Evolutionary conservation across 2,888 invertebrate species (phyloP).

Genomic region (Antheraea assamensis): DNA sequence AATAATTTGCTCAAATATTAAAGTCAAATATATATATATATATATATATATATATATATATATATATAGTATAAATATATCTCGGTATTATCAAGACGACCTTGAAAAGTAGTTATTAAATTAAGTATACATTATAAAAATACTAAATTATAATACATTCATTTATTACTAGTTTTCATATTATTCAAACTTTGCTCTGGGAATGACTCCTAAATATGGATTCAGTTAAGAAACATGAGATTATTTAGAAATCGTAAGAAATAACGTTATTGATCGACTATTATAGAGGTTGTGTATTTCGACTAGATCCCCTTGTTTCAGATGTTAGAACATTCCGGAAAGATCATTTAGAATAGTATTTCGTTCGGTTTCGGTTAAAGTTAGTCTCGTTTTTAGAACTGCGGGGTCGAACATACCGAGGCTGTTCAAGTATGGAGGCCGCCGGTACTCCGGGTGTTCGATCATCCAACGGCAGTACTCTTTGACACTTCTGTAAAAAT

Average conservation of each 20-base stretch:
- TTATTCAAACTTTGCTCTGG: too few species aligned
- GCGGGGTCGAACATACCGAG: conserved; percentile 78
- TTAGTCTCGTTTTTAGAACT: conserved; percentile 62
- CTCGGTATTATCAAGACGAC: not conserved
- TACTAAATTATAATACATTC: too few species aligned
- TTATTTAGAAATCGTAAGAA: too few species aligned
- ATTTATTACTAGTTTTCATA: too few species aligned
- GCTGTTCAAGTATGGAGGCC: conserved; percentile 78
- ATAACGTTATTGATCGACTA: too few species aligned
- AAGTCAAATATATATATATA: not conserved
- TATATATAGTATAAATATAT: not conserved
- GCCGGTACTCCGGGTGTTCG: conserved; percentile 76
- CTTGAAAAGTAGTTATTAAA: not conserved
- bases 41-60: not conserved
- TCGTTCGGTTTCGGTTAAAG: conserved; percentile 56
- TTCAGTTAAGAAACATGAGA: not conserved
- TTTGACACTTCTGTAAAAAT: conserved; percentile 75
- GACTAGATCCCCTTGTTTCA: not conserved
- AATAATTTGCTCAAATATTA: not conserved
- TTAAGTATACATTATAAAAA: too few species aligned
- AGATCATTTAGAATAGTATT: conserved; percentile 24
- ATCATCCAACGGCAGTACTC: conserved; percentile 82
- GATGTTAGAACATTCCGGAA: not conserved
- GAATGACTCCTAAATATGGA: not conserved
- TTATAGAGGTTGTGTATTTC: not conserved